Evolutionary conservation across 64 coral and sea anemone genomes (phyloP).

Genomic region (Cladopsammia gracilis): DNA sequence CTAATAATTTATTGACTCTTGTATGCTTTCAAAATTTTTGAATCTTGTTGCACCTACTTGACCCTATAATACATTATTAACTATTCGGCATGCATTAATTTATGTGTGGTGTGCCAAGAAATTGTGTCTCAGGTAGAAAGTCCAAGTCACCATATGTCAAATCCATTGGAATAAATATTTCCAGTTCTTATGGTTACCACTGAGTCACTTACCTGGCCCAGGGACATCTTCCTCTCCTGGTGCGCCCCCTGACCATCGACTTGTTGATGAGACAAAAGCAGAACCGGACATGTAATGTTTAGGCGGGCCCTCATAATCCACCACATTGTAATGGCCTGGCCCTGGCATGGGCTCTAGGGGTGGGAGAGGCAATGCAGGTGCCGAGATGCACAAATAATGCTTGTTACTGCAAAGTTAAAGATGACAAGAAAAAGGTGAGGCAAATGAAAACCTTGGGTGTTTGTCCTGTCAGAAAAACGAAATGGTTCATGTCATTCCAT

Average conservation of each 20-base stretch:
- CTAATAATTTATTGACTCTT: too few species aligned
- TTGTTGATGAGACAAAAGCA: slow-evolving; percentile 95
- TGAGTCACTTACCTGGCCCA: slow-evolving; percentile 54
- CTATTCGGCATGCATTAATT: too few species aligned
- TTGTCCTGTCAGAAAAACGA: background rate
- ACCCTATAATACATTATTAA: too few species aligned
- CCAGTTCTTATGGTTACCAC: too few species aligned
- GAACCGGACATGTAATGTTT: slow-evolving; percentile 98
- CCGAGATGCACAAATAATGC: slow-evolving; percentile 97
- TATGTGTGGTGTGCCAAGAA: too few species aligned
- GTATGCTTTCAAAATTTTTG: too few species aligned
- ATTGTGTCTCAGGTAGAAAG: too few species aligned
- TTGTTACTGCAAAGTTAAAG: slow-evolving; percentile 76
- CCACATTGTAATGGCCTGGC: slow-evolving; percentile 95
- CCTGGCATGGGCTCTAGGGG: slow-evolving; percentile 86
- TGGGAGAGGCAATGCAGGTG: slow-evolving; percentile 92
- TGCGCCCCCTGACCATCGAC: slow-evolving; percentile 81
- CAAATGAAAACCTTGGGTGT: background rate
- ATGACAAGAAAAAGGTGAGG: background rate
- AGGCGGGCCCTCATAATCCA: slow-evolving; percentile 88
- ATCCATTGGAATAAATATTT: too few species aligned
- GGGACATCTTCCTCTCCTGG: slow-evolving; percentile 58
- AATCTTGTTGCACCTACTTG: too few species aligned
- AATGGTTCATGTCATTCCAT: too few species aligned
- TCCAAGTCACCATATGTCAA: too few species aligned